Percentiles rank a stretch among this genome's conserved stretches.
Evolutionary conservation across 2,797 vertebrate species (phyloP).

Genomic region (Phylloscopus collybita): DNA sequence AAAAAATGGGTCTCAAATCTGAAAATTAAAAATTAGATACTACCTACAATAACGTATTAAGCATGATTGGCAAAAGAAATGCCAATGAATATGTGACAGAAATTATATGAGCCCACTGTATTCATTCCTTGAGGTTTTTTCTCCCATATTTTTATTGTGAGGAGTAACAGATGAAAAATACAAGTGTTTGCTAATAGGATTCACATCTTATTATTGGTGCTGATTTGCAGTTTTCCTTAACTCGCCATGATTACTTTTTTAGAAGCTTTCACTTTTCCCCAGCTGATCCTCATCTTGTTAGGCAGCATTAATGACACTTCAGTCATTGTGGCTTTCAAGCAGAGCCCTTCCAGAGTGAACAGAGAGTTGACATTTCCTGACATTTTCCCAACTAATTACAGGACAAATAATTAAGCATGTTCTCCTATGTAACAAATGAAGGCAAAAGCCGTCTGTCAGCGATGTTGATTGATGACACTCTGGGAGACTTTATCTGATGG

Average conservation of each 20-base stretch:
- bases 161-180: conserved; percentile 82
- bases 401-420: conserved; percentile 99
- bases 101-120: neutral
- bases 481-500: conserved; percentile 99
- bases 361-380: conserved; percentile 99
- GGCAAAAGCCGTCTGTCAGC: conserved; percentile 99
- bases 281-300: conserved; percentile 98
- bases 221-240: conserved; percentile 89
- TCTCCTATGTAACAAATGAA: conserved; percentile 99
- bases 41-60: conserved; percentile 39
- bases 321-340: conserved; percentile 98
- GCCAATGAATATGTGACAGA: conserved; percentile 56
- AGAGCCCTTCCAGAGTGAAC: conserved; percentile 94
- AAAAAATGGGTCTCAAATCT: conserved; percentile 61
- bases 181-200: conserved; percentile 92
- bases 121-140: conserved; percentile 33
- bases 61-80: conserved; percentile 28
- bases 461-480: conserved; percentile 99
- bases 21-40: conserved; percentile 73
- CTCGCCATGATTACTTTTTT: conserved; percentile 95
- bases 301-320: conserved; percentile 99
- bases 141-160: conserved; percentile 47
- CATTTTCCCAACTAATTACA: conserved; percentile 99
- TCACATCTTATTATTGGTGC: conserved; percentile 88
- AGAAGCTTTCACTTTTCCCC: conserved; percentile 86